Evolutionary conservation across 2,888 invertebrate genomes (phyloP).

Genomic region (Hipparchia semele): DNA sequence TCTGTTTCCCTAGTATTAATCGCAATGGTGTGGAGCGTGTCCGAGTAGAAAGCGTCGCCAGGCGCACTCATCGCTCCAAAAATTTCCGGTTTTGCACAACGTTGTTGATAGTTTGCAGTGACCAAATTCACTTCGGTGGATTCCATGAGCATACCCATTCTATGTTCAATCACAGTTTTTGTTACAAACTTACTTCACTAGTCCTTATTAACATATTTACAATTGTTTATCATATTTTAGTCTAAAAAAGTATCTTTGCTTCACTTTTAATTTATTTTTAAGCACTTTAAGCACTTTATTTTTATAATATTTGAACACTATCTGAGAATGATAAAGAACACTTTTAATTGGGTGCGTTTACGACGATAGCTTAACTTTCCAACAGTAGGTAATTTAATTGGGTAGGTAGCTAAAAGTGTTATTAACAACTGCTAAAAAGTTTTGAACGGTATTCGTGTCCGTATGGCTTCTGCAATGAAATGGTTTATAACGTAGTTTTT

Average conservation of each 20-base stretch:
- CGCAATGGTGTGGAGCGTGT: conserved; percentile 70
- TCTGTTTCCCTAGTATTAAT: conserved; percentile 74
- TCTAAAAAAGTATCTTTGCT: not conserved
- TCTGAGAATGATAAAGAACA: not conserved
- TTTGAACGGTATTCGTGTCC: not conserved
- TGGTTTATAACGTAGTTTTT: conserved; percentile 34
- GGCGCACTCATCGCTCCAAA: conserved; percentile 70
- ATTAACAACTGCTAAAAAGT: not conserved
- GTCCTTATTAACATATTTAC: conserved; percentile 52
- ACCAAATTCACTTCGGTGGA: conserved; percentile 73
- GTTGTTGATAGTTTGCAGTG: conserved; percentile 64
- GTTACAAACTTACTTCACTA: conserved; percentile 52
- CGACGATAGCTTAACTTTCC: conserved; percentile 36
- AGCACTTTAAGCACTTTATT: conserved; percentile 9
- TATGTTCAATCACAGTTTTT: conserved; percentile 60
- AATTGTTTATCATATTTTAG: conserved; percentile 17
- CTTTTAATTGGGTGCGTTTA: conserved; percentile 48
- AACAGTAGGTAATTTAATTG: not conserved
- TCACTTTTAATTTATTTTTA: not conserved
- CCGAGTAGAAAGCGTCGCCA: conserved; percentile 60
- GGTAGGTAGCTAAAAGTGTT: not conserved
- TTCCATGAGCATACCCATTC: conserved; percentile 82
- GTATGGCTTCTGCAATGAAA: conserved; percentile 6
- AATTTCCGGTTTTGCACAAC: conserved; percentile 57
- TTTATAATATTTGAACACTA: not conserved